phyloP scores from a whole-genome alignment of 2,797 vertebrate genomes.

The Glyptemys insculpta region DNA sequence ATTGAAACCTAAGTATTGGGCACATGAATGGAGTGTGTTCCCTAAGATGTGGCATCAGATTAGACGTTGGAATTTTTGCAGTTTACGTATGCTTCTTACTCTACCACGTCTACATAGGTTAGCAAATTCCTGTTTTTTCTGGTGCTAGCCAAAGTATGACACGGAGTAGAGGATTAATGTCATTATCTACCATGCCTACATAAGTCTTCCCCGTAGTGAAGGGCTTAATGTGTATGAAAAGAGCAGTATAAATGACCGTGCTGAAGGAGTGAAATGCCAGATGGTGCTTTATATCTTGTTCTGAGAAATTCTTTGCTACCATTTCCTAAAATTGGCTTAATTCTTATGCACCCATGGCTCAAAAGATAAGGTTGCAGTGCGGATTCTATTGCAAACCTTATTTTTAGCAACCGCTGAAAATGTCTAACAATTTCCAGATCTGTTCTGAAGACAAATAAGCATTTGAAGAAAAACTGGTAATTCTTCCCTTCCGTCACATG shows the following conservation, averaged over 20 bases:
- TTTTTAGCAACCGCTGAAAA: neutral
- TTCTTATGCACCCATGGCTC: neutral
- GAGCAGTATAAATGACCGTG: no score
- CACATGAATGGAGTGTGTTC: neutral
- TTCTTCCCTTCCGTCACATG: neutral
- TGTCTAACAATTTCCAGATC: neutral
- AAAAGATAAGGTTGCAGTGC: neutral
- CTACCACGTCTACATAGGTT: neutral
- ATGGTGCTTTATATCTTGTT: neutral
- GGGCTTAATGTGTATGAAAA: neutral
- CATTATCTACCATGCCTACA: rapidly evolving
- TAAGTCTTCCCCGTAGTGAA: neutral
- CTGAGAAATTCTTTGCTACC: neutral
- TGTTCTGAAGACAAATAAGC: neutral
- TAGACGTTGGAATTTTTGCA: neutral
- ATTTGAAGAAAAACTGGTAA: neutral
- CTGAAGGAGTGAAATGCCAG: rapidly evolving
- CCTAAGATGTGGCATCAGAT: neutral
- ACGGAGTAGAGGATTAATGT: neutral
- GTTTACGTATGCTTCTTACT: neutral
- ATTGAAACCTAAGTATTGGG: neutral
- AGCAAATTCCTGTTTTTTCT: neutral
- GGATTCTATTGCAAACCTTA: neutral
- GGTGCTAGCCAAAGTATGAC: neutral
- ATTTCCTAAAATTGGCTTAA: neutral